Evolutionary conservation across 2,888 invertebrate species (phyloP).

Genomic region (Yponomeuta cagnagella): DNA sequence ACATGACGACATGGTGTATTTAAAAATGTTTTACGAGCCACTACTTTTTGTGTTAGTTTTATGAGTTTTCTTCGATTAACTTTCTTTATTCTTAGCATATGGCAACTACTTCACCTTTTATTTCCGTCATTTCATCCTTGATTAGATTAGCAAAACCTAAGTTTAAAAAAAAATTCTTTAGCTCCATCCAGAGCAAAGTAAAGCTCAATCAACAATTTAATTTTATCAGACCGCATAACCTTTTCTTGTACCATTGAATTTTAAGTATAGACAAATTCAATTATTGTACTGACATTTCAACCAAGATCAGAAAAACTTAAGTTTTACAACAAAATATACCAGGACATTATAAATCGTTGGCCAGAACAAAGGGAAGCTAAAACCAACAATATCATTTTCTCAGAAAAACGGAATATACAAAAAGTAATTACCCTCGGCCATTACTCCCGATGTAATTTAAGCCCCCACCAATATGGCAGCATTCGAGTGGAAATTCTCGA

Average conservation of each 20-base stretch:
- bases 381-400: neutral
- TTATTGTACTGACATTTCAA: too few relatives aligned
- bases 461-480: slow-evolving; percentile 57
- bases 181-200: too few relatives aligned
- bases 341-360: neutral
- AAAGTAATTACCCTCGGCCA: slow-evolving; percentile 20
- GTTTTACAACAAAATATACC: neutral
- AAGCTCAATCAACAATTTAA: too few relatives aligned
- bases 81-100: neutral
- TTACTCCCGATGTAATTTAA: slow-evolving; percentile 59
- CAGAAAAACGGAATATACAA: neutral
- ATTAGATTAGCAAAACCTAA: too few relatives aligned
- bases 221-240: too few relatives aligned
- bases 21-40: neutral
- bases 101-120: too few relatives aligned
- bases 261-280: too few relatives aligned
- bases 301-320: neutral
- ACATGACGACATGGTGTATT: slow-evolving; percentile 21
- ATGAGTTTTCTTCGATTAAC: neutral
- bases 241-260: too few relatives aligned
- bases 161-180: too few relatives aligned
- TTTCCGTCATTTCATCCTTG: too few relatives aligned
- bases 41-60: neutral
- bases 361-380: neutral
- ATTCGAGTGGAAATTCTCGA: slow-evolving; percentile 57